Evolutionary conservation across 1,140 invertebrate species (phyloP), one percentile per base, ranked within the genome.

Genomic region (Psilanteris sp.): DNA sequence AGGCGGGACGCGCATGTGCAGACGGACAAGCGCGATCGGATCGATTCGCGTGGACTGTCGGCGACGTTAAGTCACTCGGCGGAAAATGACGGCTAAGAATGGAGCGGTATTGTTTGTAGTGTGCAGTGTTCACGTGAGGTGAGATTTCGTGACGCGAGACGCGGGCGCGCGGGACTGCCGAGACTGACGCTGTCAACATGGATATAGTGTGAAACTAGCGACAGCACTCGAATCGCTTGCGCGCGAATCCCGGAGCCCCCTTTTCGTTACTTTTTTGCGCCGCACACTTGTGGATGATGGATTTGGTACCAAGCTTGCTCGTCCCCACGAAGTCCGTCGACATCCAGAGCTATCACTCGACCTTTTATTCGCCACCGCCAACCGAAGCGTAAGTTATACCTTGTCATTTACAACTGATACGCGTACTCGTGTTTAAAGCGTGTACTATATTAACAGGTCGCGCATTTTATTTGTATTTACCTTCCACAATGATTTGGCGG

Each of bases 311-410:
- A 29, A 81, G 74, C 14, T 50, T 87, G 7, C 77, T 87, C 22
- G 52, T 81, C 6, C 81, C 83, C 18, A 74, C 77, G 5, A 88
- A 86, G 59, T 70, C 62, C 32, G 73, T 85, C 55, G 85, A 87
- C 61, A 80, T 87, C 13, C 16, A 78, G 4, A 76, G 77, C 9
- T 88, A 87, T 48, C 85, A 88, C 24, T 87, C 87, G 7, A 87
- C 85, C 0, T 85, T 88, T 71, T 88, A 87, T 46, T 88, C 87
- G 18, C 87, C 87, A 22, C 87, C 87, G 50, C 83, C 84, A 1
- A 88, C 87, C n/a, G 87, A 88, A 81, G 87, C 87, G 87, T 88
- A 84, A 88, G 87, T 54, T 87, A n/a, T n/a, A n/a, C n/a, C n/a
- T n/a, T n/a, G n/a, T n/a, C n/a, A n/a, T n/a, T n/a, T n/a, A n/a